These are phyloP conservation scores for Crotophaga sulcirostris DNA, from an alignment of 2,113 vertebrate genomes.

Conservation along the genomic window DNA sequence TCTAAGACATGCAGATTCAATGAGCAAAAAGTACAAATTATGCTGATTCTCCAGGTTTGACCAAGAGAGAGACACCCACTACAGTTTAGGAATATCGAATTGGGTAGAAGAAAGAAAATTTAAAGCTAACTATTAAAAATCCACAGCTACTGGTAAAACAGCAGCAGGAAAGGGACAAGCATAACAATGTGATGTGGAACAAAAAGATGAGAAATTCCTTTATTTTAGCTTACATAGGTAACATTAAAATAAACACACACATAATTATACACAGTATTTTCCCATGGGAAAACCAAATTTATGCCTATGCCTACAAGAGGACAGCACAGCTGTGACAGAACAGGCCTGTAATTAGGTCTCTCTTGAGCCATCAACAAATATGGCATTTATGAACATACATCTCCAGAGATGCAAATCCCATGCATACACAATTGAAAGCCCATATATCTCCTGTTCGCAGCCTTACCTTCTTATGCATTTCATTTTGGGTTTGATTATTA, in stretches of 20 bases:
- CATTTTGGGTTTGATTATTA: neutral
- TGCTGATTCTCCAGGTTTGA: neutral
- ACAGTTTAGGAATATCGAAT: neutral
- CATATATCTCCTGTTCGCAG: neutral
- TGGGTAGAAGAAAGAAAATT: neutral
- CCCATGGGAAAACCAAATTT: neutral
- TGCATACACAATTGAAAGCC: neutral
- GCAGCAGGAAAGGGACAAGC: neutral
- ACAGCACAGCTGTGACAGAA: constrained; percentile 12
- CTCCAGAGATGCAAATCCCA: neutral
- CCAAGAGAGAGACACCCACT: neutral
- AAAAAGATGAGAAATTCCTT: neutral
- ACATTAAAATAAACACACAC: neutral
- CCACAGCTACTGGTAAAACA: neutral
- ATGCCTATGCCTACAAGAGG: neutral
- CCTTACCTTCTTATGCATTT: neutral
- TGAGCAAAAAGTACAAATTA: neutral
- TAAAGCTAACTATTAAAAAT: neutral
- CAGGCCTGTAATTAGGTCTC: constrained; percentile 32
- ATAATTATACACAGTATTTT: neutral
- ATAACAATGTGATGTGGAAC: neutral
- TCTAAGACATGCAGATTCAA: neutral
- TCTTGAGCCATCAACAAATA: constrained; percentile 26
- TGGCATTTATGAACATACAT: neutral
- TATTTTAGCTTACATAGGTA: neutral